phyloP scores from a whole-genome alignment of 2,113 vertebrate genomes.

The Todiramphus saurophagus region DNA sequence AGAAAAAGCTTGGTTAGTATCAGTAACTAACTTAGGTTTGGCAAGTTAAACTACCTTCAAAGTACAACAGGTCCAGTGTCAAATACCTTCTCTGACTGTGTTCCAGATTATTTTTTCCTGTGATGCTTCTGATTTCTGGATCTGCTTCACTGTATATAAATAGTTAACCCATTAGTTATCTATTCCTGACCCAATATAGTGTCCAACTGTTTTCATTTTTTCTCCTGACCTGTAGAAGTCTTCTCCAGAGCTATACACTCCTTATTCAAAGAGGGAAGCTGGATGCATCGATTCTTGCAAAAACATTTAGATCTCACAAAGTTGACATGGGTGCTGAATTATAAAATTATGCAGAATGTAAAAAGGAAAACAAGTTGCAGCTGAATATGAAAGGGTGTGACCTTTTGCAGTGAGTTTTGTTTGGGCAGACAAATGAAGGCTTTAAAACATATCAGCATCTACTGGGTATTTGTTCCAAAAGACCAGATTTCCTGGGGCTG shows the following conservation, averaged over 20 bases:
- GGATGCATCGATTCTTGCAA: background rate
- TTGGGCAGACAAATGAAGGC: background rate
- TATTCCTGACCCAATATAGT: background rate
- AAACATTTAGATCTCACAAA: background rate
- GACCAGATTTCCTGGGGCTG: slow-evolving; percentile 32
- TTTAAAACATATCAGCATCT: slow-evolving; percentile 1
- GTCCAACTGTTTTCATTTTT: background rate
- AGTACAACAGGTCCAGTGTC: background rate
- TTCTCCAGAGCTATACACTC: background rate
- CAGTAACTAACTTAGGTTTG: background rate
- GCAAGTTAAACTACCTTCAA: background rate
- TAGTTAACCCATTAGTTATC: background rate
- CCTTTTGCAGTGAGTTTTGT: background rate
- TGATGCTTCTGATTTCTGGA: background rate
- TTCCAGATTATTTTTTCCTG: background rate
- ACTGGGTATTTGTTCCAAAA: slow-evolving; percentile 28
- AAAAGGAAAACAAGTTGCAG: background rate
- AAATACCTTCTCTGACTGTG: background rate
- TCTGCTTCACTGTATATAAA: background rate
- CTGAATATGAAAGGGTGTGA: background rate
- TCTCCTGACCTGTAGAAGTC: background rate
- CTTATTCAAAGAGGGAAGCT: background rate
- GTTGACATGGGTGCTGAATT: background rate
- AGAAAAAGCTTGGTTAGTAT: background rate
- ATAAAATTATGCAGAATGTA: background rate